Base-by-base conservation (phyloP, 2,113 vertebrate genomes). In the Arenaria interpres region DNA sequence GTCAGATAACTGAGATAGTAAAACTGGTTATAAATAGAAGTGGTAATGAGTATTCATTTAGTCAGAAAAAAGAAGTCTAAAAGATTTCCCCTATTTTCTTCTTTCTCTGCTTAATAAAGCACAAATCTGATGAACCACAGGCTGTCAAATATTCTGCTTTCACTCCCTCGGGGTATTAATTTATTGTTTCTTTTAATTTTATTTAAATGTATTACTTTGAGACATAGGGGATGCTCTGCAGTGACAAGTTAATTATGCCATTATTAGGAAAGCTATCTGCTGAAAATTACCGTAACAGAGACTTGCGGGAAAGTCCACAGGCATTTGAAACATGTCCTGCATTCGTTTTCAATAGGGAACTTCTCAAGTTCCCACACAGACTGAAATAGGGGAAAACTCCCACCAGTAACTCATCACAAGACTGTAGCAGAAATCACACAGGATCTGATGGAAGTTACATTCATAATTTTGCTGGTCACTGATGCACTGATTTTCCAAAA, bases 221-320 rank as follows among this genome's bases (percentile, higher is more conserved):
- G 80, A 62, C 1, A 6, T 35, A 68, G 9, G 2, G 87, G 92
- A 94, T 12, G 5, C 45, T 48, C 77, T 48, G 76, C 43, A 89
- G 77, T 94, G 94, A 94, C 95, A 94, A 85, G 94, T 95, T 92
- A 97, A 96, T 97, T 69, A 79, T 32, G 81, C 45, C 78, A 74
- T 79, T 87, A 93, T 91, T 96, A 91, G 87, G 71, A 88, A 91
- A 92, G 67, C 74, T 95, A 87, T 91, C 95, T 95, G 89, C 89
- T 93, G 94, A 73, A 93, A 96, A 91, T 54, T 37, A 86, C 89
- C 33, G 78, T 97, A 96, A 97, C 67, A 0, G 95, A 97, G 94
- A 95, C 94, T 51, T 96, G 93, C 94, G 84, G 95, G 96, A 97
- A 97, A 96, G 84, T 77, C 71, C 87, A 21, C 74, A 92, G 95